These are phyloP conservation scores for Norana najaformis DNA, from an alignment of 2,888 invertebrate genomes.

Conservation along the genomic window DNA sequence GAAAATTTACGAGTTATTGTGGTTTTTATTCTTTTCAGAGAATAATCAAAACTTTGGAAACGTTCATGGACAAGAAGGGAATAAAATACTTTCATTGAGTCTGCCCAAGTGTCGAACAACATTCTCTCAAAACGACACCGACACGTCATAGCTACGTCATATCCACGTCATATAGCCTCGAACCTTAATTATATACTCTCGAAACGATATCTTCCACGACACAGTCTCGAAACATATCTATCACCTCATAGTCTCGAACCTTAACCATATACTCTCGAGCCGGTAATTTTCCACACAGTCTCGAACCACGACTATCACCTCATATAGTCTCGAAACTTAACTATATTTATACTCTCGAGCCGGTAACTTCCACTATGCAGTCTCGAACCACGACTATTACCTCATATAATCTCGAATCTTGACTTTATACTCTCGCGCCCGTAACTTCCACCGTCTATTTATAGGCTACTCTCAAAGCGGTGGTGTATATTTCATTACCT, in stretches of 20 bases:
- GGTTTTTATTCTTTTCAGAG: conserved; percentile 46
- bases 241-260: not conserved
- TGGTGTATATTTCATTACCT: not conserved
- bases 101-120: not conserved
- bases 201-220: not conserved
- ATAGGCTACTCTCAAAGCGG: not conserved
- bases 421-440: too few species aligned
- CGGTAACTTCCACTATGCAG: not conserved
- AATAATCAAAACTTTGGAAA: conserved; percentile 49
- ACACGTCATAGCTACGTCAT: not conserved
- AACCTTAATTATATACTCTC: not conserved
- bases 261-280: not conserved
- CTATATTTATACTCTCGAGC: too few species aligned
- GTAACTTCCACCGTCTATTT: too few species aligned
- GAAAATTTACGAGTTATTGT: not conserved
- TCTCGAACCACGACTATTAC: not conserved
- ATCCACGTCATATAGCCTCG: not conserved
- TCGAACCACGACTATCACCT: too few species aligned
- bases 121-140: not conserved
- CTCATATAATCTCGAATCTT: too few species aligned
- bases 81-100: conserved; percentile 24
- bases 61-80: conserved; percentile 46
- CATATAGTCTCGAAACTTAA: too few species aligned
- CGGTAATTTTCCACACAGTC: not conserved
- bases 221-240: not conserved